Base-by-base conservation (phyloP, 2,888 invertebrate genomes). In the Xanthorhoe designata region DNA sequence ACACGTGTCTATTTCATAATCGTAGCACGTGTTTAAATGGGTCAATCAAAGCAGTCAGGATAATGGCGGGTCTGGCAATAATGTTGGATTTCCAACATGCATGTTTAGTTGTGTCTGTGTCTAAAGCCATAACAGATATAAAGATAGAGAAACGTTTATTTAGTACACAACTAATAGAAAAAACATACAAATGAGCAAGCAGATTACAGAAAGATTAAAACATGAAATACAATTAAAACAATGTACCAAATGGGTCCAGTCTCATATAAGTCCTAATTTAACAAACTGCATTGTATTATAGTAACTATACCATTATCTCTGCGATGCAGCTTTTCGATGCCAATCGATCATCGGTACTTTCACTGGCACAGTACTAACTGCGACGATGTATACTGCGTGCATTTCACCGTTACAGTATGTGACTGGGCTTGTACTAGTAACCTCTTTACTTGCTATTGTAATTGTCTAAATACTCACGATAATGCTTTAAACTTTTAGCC, bases 1-100 rank as follows among this genome's bases (percentile, higher is more conserved):
- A 18, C 54, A 60, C 57, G 54, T 51, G 55, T 42, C 51, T 45
- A 52, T 38, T 45, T 45, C 2, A 42, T 59, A 58, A 60, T 57
- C 51, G 13, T 24, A 45, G 51, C 64, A 64, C 64, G 64, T 68
- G 68, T 64, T 2, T 54, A 64, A 61, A 64, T 64, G 53, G 64
- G 68, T 54, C 68, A 61, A 49, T 35, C 17, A n/a, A 24, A 32
- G 17, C 42, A 29, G 49, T 9, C 18, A 50, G 49, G 49, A 42
- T 42, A 13, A 42, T 42, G 32, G 32, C 32, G 5, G 32, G 38
- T 42, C 38, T 42, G 13, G 13, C 38, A 42, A 42, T 42, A 3
- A 13, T 13, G 38, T 42, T 9, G 8, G 35, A 9, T 42, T 42
- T 42, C 13, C 13, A 42, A 10, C 2, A 10, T 35, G 35, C 10